A percentile compares a stretch with the other conserved stretches of the same genome.
Evolutionary conservation across 2,797 vertebrate genomes (phyloP).

Genomic region (Pteronotus mesoamericanus): DNA sequence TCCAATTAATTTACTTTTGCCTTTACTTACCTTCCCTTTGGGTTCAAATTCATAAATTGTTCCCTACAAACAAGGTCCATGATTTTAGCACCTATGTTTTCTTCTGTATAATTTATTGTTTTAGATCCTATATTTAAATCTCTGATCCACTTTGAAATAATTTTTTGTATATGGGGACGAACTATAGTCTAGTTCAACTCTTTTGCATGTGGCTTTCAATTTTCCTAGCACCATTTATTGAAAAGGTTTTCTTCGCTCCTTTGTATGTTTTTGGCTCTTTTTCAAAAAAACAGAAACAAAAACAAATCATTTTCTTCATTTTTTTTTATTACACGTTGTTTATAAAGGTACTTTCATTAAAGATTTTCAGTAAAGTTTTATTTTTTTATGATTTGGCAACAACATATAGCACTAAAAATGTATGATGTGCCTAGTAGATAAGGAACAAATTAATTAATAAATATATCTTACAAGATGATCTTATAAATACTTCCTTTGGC

Average conservation of each 20-base stretch:
- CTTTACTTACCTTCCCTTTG: not conserved
- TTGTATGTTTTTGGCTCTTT: not conserved
- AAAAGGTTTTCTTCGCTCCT: not conserved
- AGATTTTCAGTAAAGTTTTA: not conserved
- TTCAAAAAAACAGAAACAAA: not conserved
- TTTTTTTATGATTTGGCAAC: not conserved
- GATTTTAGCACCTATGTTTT: not conserved
- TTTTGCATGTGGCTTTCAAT: not conserved
- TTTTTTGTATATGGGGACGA: not conserved
- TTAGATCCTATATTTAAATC: not conserved
- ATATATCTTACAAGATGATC: not conserved
- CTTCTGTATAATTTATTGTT: not conserved
- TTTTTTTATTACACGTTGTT: not conserved
- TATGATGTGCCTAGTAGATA: not conserved
- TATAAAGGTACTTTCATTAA: not conserved
- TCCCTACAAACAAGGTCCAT: not conserved
- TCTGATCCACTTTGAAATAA: not conserved
- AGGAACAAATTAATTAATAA: not conserved
- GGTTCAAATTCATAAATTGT: not conserved
- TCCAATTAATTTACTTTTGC: not conserved
- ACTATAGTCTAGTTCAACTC: not conserved
- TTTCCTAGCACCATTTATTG: not conserved
- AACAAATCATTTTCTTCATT: not conserved
- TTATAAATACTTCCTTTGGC: not conserved
- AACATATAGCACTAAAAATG: not conserved